Evolutionary conservation across 1,140 invertebrate species (phyloP).

Genomic region (Thaumetopoea pityocampa): DNA sequence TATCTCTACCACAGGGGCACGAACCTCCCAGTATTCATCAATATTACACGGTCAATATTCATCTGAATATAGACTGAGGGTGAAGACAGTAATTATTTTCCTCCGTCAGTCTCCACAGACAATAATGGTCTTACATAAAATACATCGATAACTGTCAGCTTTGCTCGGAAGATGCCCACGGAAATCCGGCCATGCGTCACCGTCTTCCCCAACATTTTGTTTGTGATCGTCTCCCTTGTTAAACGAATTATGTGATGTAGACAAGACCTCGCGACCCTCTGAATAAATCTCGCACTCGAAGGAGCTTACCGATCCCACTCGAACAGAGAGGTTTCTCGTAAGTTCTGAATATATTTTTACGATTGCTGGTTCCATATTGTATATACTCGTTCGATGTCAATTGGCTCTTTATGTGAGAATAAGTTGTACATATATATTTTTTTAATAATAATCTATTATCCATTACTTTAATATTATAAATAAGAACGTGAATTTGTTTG

Average conservation of each 20-base stretch:
- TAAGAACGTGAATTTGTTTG: no score
- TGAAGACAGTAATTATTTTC: no score
- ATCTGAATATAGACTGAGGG: no score
- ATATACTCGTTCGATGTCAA: background rate
- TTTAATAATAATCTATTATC: no score
- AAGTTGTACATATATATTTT: no score
- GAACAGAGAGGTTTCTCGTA: conserved; percentile 3
- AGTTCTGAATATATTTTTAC: conserved; percentile 9
- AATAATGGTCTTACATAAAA: conserved; percentile 24
- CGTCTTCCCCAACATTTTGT: conserved; percentile 46
- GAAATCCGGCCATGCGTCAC: conserved; percentile 66
- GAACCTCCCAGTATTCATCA: no score
- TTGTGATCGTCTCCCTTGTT: conserved; percentile 64
- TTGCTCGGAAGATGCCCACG: conserved; percentile 35
- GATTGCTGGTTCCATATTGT: background rate
- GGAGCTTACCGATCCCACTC: conserved; percentile 22
- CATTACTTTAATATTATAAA: no score
- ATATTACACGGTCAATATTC: no score
- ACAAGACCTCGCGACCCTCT: conserved; percentile 52
- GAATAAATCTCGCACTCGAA: conserved; percentile 58
- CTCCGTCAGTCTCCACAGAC: no score
- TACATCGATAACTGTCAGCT: conserved; percentile 62
- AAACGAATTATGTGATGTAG: conserved; percentile 68
- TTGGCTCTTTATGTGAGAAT: background rate
- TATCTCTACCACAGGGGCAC: no score